phyloP scores from a whole-genome alignment of 2,113 vertebrate genomes.

The Pseudolaguvia tuberculata region DNA sequence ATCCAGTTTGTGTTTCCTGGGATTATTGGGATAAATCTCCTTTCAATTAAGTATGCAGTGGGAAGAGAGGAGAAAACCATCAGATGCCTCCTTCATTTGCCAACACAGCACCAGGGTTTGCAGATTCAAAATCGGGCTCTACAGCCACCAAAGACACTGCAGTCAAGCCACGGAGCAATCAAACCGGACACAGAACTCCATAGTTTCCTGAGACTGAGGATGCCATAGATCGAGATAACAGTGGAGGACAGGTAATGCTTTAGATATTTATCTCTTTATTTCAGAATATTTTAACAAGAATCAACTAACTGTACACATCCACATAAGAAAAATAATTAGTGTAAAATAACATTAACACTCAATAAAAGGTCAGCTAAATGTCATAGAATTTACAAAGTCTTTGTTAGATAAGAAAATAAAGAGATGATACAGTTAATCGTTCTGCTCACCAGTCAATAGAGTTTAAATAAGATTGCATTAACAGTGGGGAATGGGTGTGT shows the following conservation, averaged over 20 bases:
- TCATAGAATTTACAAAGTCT: slow-evolving; percentile 62
- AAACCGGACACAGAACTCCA: no score
- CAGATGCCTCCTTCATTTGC: no score
- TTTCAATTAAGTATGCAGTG: no score
- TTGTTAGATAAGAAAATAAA: slow-evolving; percentile 56
- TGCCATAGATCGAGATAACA: not conserved
- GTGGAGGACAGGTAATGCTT: slow-evolving; percentile 3
- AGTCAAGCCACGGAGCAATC: no score
- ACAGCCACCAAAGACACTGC: no score
- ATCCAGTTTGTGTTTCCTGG: no score
- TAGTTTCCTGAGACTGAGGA: no score
- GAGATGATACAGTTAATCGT: slow-evolving; percentile 48
- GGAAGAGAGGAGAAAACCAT: no score
- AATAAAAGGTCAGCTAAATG: slow-evolving; percentile 59
- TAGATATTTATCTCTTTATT: slow-evolving; percentile 52
- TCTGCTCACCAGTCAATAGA: slow-evolving; percentile 39
- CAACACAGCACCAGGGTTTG: no score
- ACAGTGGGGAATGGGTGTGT: not conserved
- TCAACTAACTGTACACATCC: slow-evolving; percentile 56
- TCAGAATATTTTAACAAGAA: slow-evolving; percentile 58
- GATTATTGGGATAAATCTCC: no score
- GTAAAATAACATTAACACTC: slow-evolving; percentile 51
- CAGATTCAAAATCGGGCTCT: no score
- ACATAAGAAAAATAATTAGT: slow-evolving; percentile 60
- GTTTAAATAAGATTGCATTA: slow-evolving; percentile 29